A percentile compares a stretch with the other conserved stretches of the same genome.
Evolutionary conservation across 2,113 vertebrate species (phyloP).

Genomic region (Choloepus hoffmanni): DNA sequence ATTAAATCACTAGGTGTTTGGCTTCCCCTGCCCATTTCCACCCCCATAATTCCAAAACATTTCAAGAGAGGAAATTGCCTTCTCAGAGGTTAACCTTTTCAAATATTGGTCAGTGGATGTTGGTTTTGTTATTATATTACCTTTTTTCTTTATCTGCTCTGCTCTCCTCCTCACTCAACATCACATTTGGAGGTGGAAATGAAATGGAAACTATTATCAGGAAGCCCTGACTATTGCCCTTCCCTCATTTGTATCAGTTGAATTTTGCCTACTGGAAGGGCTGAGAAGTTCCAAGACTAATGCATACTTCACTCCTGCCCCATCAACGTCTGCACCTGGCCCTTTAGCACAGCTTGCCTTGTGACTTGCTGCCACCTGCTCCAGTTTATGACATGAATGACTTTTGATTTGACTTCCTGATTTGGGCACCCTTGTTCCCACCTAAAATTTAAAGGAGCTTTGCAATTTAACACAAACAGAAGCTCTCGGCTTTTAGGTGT

Average conservation of each 20-base stretch:
- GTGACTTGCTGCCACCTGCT: background rate
- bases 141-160: background rate
- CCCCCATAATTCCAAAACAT: background rate
- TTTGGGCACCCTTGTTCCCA: background rate
- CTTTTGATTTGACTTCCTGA: background rate
- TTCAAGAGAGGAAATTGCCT: background rate
- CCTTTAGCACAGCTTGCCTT: background rate
- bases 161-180: background rate
- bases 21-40: background rate
- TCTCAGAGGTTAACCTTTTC: background rate
- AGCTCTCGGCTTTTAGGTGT: background rate
- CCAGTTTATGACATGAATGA: background rate
- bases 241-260: background rate
- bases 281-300: background rate
- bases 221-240: background rate
- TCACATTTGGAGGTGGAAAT: background rate
- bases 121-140: background rate
- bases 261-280: background rate
- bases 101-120: background rate
- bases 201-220: background rate
- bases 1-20: background rate
- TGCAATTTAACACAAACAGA: slow-evolving; percentile 8
- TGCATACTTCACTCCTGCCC: background rate
- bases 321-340: background rate
- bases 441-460: slow-evolving; percentile 30